Evolutionary conservation across 1,140 invertebrate genomes (phyloP).

Genomic region (Zophobas atratus): DNA sequence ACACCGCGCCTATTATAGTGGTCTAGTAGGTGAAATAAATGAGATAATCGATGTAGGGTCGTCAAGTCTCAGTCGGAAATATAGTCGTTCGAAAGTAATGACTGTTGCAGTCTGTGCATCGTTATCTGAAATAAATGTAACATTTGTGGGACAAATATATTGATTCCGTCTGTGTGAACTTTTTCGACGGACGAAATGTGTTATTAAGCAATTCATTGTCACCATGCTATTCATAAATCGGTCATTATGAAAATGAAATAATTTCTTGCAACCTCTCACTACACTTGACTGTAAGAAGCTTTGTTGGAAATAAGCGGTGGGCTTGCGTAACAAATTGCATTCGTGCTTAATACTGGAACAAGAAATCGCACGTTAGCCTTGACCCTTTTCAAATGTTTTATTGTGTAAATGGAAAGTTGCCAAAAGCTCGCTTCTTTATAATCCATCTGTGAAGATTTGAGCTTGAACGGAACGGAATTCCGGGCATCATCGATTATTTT

Average conservation of each 20-base stretch:
- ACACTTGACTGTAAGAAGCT: conserved; percentile 14
- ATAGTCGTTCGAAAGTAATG: too few species aligned
- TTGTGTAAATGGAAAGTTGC: conserved; percentile 37
- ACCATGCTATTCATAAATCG: conserved; percentile 19
- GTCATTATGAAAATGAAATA: conserved; percentile 22
- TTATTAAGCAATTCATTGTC: conserved; percentile 6
- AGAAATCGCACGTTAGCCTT: conserved; percentile 20
- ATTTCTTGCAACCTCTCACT: conserved; percentile 4
- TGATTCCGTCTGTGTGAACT: too few species aligned
- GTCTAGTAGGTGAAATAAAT: too few species aligned
- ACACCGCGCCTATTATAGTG: too few species aligned
- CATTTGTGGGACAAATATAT: too few species aligned
- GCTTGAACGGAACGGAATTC: conserved; percentile 34
- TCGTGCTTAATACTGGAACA: conserved; percentile 13
- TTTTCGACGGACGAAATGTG: neutral
- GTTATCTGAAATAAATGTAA: too few species aligned
- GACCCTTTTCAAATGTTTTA: conserved; percentile 36
- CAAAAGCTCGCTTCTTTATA: conserved; percentile 25
- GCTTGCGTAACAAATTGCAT: conserved; percentile 33
- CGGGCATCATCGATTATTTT: conserved; percentile 24
- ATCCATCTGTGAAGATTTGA: conserved; percentile 28
- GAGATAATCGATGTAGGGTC: too few species aligned
- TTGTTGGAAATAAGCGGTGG: conserved; percentile 14
- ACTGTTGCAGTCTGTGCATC: too few species aligned
- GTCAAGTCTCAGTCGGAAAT: too few species aligned